phyloP scores from a whole-genome alignment of 2,113 vertebrate species.

The Apaloderma vittatum region DNA sequence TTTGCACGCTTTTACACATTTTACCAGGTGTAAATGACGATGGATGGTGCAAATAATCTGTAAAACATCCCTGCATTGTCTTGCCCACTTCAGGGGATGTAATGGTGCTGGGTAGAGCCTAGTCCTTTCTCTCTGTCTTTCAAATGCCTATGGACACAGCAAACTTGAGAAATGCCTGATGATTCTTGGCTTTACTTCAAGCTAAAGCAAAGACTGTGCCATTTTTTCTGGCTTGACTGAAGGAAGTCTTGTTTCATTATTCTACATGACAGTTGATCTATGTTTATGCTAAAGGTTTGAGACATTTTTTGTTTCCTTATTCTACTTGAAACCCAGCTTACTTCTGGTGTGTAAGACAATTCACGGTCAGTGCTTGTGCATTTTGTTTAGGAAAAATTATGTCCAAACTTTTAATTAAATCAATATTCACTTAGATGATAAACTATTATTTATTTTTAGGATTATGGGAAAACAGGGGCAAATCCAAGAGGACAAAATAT shows the following conservation, averaged over 20 bases:
- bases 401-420: conserved; percentile 36
- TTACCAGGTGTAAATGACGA: not conserved
- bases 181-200: conserved; percentile 50
- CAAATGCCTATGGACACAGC: not conserved
- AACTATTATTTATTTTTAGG: conserved; percentile 11
- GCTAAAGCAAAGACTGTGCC: not conserved
- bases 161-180: conserved; percentile 38
- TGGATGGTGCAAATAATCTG: conserved; percentile 5
- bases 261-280: conserved; percentile 52
- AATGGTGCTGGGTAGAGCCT: not conserved
- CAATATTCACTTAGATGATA: not conserved
- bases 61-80: not conserved
- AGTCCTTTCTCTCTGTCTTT: not conserved
- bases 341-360: conserved; percentile 29
- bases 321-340: conserved; percentile 9
- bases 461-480: not conserved
- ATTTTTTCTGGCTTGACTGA: conserved; percentile 29
- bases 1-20: not conserved
- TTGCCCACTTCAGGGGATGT: not conserved
- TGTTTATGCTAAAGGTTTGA: conserved; percentile 63
- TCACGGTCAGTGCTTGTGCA: conserved; percentile 30
- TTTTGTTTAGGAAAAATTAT: conserved; percentile 21
- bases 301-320: conserved; percentile 23
- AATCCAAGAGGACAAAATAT: not conserved
- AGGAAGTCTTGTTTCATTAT: conserved; percentile 54